Base-by-base conservation (phyloP, 92 coral and sea anemone species). In the Bergia puertoricense region DNA sequence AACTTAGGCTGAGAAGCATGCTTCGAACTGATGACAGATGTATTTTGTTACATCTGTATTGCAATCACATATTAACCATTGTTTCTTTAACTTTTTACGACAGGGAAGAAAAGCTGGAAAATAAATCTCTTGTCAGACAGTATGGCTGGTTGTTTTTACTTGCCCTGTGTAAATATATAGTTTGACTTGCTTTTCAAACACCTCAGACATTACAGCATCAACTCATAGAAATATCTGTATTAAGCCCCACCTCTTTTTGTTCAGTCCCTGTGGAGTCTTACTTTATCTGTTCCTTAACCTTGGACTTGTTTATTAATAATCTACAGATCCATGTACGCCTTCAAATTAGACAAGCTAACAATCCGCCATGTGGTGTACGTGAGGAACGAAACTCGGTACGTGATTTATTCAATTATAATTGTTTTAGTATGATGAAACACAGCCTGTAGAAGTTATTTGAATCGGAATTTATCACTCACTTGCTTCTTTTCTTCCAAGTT, bases 301-400 rank as follows among this genome's bases (percentile, higher is more conserved):
- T 86, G 16, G 59, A 54, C 59, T 54, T 13, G 2, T 10, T 8
- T 54, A 76, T 13, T 59, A 23, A 18, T 23, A 41, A 45, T 56
- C 48, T 11, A 7, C 85, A 92, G 92, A 89, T 86, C 76, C 85
- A 89, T 86, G 86, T 89, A 50, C 84, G 88, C 37, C 88, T 92
- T 82, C 92, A 86, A 23, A 76, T 89, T 44, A 86, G 88, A 67
- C 76, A 56, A 76, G 85, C 87, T 36, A 88, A 76, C 72, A 44
- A 65, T 42, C 86, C 91, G 8, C 74, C 91, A 15, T 80, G 42
- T 44, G 89, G 89, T 69, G 59, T 81, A 43, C 85, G 68, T 39
- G 72, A 4, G 20, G 81, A 62, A 51, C 80, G 68, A 42, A 76
- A 87, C 15, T 66, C 62, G 20, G 90, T 81, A 82, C 44, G 76